phyloP scores from a whole-genome alignment of 2,797 vertebrate species.

The Erethizon dorsatum region DNA sequence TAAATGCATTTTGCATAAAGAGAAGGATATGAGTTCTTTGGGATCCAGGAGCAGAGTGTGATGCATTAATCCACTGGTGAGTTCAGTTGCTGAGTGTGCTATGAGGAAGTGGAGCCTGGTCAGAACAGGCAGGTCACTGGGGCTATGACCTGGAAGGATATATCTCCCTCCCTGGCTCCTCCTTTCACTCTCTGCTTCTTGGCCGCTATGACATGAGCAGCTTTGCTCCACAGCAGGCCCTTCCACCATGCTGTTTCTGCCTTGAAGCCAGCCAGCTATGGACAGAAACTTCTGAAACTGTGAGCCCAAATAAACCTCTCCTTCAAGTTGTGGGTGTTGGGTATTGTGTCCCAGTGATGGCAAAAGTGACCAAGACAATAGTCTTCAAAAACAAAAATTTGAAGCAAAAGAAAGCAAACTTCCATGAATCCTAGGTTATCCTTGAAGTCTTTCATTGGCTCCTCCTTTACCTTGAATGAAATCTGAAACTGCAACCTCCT shows the following conservation, averaged over 20 bases:
- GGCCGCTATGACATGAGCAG: too few relatives aligned
- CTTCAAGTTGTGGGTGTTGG: background rate
- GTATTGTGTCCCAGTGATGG: background rate
- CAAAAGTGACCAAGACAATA: background rate
- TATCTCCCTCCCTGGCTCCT: too few relatives aligned
- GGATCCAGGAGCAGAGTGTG: background rate
- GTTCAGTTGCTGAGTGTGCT: background rate
- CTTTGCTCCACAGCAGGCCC: too few relatives aligned
- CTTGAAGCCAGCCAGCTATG: background rate
- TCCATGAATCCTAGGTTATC: background rate
- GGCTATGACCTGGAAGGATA: background rate
- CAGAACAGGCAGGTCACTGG: background rate
- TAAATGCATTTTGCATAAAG: background rate
- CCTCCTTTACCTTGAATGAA: background rate
- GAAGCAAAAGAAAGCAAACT: background rate
- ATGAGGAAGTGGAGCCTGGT: background rate
- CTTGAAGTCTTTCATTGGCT: background rate
- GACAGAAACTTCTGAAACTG: background rate
- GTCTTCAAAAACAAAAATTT: conserved; percentile 40
- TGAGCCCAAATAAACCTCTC: background rate
- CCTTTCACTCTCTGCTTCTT: background rate
- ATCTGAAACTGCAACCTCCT: background rate
- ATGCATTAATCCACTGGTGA: background rate
- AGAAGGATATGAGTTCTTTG: background rate
- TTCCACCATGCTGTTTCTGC: too few relatives aligned